Evolutionary conservation across 2,888 invertebrate genomes (phyloP).

Genomic region (Omphaloscelis lunosa): DNA sequence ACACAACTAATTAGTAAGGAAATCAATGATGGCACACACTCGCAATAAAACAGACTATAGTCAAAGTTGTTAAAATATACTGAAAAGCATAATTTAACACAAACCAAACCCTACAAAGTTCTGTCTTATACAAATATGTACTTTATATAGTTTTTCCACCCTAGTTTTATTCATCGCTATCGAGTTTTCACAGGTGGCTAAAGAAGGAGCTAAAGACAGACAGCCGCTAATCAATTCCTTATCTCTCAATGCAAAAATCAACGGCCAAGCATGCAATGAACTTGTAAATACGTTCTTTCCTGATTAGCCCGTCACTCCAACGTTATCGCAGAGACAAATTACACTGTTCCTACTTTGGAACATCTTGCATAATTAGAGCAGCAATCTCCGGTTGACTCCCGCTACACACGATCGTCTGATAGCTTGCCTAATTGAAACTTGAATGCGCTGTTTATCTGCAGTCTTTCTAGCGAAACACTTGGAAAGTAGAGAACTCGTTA

Average conservation of each 20-base stretch:
- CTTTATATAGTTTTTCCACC: neutral
- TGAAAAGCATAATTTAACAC: no score
- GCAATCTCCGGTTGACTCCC: conserved; percentile 79
- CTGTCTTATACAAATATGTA: no score
- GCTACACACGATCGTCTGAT: conserved; percentile 74
- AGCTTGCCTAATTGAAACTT: conserved; percentile 78
- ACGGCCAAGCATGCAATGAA: conserved; percentile 61
- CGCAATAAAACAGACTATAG: no score
- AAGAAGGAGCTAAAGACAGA: conserved; percentile 8
- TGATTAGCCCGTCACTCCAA: conserved; percentile 63
- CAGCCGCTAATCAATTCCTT: conserved; percentile 29
- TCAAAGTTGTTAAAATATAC: no score
- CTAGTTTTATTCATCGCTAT: neutral
- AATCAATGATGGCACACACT: no score
- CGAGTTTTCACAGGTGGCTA: neutral
- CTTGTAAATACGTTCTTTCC: conserved; percentile 65
- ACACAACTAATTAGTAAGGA: no score
- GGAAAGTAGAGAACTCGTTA: conserved; percentile 54
- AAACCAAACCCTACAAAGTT: no score
- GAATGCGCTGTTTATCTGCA: conserved; percentile 74
- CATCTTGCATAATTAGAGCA: conserved; percentile 77
- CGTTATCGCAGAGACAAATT: conserved; percentile 67
- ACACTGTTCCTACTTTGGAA: conserved; percentile 59
- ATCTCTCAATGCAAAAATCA: conserved; percentile 41
- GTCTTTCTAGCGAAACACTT: conserved; percentile 63